Evolutionary conservation across 2,797 vertebrate genomes (phyloP), one percentile per base, ranked within the genome.

Genomic region (Coendou prehensilis): DNA sequence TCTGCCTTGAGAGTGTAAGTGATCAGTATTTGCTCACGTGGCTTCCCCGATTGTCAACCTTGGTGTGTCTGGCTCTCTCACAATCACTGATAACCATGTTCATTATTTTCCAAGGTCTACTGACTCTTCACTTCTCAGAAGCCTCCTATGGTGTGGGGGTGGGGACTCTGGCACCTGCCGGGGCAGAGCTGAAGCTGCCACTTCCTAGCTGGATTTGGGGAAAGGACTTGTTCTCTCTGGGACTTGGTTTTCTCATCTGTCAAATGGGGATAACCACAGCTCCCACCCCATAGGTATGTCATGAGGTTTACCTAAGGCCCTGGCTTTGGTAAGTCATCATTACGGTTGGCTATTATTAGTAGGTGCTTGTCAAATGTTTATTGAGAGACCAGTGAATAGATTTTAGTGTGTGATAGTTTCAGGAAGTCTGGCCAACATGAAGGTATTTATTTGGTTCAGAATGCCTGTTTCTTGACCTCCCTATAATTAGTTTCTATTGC

Each of bases 391-490:
- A 86, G 69, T 98, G 97, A 96, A 97, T 97, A 96, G 95, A 93
- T 89, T 91, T 96, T 92, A 97, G 95, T 97, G 94, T 97, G 94
- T 56, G 89, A 96, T 95, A 67, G 93, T 97, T 93, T 97, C 93
- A 91, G 97, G 94, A 97, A 97, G 89, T 80, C 96, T 98, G 96
- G 94, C 96, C 89, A 93, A 92, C 78, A 45, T 30, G 89, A 90
- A 92, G 96, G 95, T 95, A 85, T 97, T 97, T 97, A 98, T 97
- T 97, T 97, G 96, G 95, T 91, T 96, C 67, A 15, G 90, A 96
- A 97, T 88, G 95, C n/a, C 96, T 97, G 84, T 96, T 97, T 97
- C 95, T 97, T 92, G 93, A 96, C 88, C 95, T 92, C 79, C 92
- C 87, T 97, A 87, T 97, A 97, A 97, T 97, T 97, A 97, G 87